These are phyloP conservation scores for Isoperla grammatica DNA, from an alignment of 2,888 invertebrate genomes.

Conservation along the genomic window DNA sequence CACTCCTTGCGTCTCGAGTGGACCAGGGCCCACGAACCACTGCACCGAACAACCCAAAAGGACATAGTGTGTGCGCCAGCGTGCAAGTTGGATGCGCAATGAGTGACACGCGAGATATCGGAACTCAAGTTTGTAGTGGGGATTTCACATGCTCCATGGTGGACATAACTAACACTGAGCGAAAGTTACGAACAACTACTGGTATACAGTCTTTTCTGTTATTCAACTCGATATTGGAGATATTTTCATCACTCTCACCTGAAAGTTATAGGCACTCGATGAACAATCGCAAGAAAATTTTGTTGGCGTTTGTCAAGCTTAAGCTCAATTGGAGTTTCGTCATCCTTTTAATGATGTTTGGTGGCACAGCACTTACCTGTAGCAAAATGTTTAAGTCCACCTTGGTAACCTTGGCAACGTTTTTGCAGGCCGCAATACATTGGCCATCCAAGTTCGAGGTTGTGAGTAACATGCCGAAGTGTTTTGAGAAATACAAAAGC, in stretches of 20 bases:
- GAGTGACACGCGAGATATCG: background rate
- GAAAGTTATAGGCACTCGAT: background rate
- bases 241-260: background rate
- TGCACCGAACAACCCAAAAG: too few species aligned
- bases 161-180: background rate
- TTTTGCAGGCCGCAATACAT: background rate
- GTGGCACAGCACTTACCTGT: background rate
- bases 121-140: background rate
- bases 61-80: too few species aligned
- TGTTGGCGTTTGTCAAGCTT: background rate
- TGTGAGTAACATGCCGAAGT: constrained; percentile 5
- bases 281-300: background rate
- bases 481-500: background rate
- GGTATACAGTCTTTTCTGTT: background rate
- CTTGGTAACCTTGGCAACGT: background rate
- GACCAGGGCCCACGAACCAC: too few species aligned
- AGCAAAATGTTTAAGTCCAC: background rate
- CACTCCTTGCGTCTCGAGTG: too few species aligned
- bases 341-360: background rate
- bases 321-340: constrained; percentile 8
- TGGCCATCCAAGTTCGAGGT: constrained; percentile 5
- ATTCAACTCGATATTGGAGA: background rate
- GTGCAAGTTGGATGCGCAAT: too few species aligned
- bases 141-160: background rate
- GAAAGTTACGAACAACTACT: background rate